Evolutionary conservation across 2,113 vertebrate genomes (phyloP).

Genomic region (Macroglossus sobrinus): DNA sequence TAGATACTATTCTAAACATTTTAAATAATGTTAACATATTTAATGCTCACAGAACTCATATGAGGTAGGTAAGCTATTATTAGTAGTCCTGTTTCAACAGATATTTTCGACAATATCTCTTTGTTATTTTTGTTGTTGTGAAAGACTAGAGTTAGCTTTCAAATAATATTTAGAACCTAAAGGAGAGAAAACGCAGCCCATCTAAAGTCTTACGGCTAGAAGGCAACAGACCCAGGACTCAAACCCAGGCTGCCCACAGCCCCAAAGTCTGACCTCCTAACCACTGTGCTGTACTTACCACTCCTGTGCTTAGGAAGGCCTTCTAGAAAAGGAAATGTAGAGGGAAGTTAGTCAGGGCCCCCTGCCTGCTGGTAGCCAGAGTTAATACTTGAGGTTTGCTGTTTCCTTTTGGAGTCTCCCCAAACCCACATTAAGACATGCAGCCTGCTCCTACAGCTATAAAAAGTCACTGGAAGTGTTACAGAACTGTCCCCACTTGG

Average conservation of each 20-base stretch:
- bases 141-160: not conserved
- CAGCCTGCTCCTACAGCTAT: not conserved
- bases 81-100: not conserved
- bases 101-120: not conserved
- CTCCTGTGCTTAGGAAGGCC: not conserved
- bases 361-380: not conserved
- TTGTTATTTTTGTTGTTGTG: not conserved
- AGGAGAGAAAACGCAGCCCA: not conserved
- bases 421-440: not conserved
- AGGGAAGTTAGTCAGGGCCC: not conserved
- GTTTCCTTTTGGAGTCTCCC: not conserved
- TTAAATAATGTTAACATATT: not conserved
- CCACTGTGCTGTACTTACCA: not conserved
- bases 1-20: not conserved
- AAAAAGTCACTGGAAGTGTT: not conserved
- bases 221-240: not conserved
- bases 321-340: not conserved
- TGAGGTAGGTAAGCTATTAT: not conserved
- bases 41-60: not conserved
- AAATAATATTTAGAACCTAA: conserved; percentile 33
- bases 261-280: not conserved
- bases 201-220: not conserved
- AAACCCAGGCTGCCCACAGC: not conserved
- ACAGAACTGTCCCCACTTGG: not conserved
- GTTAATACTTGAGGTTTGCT: not conserved